Base-by-base conservation (phyloP, 2,888 invertebrate species). In the Chaetogeoica ovagalla region DNA sequence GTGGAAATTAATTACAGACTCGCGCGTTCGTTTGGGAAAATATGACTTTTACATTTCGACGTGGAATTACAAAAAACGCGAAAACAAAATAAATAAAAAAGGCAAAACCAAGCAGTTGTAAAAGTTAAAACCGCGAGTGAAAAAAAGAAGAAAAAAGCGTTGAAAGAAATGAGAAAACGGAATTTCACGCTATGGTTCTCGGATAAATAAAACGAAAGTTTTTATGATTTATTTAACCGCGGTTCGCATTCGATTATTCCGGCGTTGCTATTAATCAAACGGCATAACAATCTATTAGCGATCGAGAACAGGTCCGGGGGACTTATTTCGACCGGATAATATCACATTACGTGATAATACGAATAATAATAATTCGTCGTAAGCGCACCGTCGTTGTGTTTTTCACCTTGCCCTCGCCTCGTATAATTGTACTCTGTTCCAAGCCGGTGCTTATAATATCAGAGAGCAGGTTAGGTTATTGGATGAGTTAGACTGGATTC, bases 1-100 rank as follows among this genome's bases (percentile, higher is more conserved):
- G 23, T 43, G 57, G 68, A 43, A 59, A 76, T 76, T 76, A 68
- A 76, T 76, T 76, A 76, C 23, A 23, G 23, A 66, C 43, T 66
- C 59, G n/a, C 59, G n/a, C 19, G 30, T 52, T 76, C n/a, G n/a
- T 74, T 65, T 48, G 17, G 9, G 7, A 43, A 59, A 30, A 66
- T n/a, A 68, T 30, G 30, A 76, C 68, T 68, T 68, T 76, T 17
- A 43, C 48, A 30, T 68, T 76, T 59, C 30, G 19, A 68, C 48
- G 59, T 37, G 23, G 8, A 21, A 13, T 21, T 39, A 63, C 4
- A 30, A 30, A 30, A 30, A 30, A 30, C 4, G 30, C 30, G 30
- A 63, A 39, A 63, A 63, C 1, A 30, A 23, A 17, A 62, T 30
- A 37, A 21, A 43, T 21, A 60, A 17, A 39, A 39, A 13, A 11